Evolutionary conservation across 2,113 vertebrate species (phyloP).

Genomic region (Oceanodroma tethys): DNA sequence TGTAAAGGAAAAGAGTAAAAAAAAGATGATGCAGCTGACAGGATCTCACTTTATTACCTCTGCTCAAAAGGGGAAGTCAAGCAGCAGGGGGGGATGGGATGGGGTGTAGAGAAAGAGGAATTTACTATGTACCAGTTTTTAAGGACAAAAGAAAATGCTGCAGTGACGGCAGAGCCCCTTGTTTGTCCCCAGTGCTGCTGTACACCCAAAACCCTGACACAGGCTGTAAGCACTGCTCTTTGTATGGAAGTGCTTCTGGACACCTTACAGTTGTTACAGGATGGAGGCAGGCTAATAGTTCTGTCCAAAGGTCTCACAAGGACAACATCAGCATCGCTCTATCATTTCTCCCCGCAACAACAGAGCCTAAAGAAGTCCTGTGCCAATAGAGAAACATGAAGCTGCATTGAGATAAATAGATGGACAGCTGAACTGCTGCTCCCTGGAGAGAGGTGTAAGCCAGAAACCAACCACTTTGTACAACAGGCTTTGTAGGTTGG

Average conservation of each 20-base stretch:
- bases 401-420: background rate
- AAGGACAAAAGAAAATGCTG: background rate
- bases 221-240: background rate
- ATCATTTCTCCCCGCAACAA: background rate
- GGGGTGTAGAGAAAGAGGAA: background rate
- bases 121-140: background rate
- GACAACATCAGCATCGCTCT: background rate
- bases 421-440: background rate
- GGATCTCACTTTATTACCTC: background rate
- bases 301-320: background rate
- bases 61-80: background rate
- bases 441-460: background rate
- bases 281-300: background rate
- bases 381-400: background rate
- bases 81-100: background rate
- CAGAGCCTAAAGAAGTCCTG: background rate
- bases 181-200: background rate
- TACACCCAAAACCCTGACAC: background rate
- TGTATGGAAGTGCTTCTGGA: accelerated
- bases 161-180: background rate
- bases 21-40: background rate
- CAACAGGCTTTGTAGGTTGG: background rate
- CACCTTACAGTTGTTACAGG: background rate
- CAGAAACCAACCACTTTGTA: background rate
- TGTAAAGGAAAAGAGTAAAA: background rate